Evolutionary conservation across 2,797 vertebrate genomes (phyloP).

Genomic region (Manis javanica): DNA sequence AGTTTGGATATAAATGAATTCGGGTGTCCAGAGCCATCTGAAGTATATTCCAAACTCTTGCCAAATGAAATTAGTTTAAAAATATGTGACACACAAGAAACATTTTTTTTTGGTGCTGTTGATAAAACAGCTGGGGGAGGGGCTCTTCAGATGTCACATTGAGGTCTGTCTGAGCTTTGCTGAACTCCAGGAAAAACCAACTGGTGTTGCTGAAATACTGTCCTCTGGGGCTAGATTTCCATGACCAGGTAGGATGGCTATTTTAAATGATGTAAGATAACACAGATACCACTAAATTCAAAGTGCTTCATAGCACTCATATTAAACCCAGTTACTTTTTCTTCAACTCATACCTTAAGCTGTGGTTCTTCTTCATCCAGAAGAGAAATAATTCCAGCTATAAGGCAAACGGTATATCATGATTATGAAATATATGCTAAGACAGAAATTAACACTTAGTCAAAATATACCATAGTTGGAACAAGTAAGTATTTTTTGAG

Average conservation of each 20-base stretch:
- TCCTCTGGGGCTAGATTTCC: neutral
- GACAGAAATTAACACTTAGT: neutral
- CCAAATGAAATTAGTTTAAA: constrained; percentile 40
- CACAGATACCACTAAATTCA: neutral
- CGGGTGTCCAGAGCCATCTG: neutral
- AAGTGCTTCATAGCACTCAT: constrained; percentile 7
- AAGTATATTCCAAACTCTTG: constrained; percentile 8
- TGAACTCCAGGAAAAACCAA: constrained; percentile 27
- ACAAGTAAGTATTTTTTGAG: neutral
- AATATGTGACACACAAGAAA: neutral
- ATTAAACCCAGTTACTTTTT: constrained; percentile 14
- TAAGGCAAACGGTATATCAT: constrained; percentile 74
- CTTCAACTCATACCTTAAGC: constrained; percentile 93
- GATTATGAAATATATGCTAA: constrained; percentile 34
- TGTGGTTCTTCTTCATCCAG: constrained; percentile 99
- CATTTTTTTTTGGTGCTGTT: neutral
- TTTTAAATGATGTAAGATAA: constrained; percentile 36
- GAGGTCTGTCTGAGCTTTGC: neutral
- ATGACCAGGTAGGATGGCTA: neutral
- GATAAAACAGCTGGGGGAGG: neutral
- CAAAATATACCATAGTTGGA: neutral
- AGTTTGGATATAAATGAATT: neutral
- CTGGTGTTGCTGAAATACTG: neutral
- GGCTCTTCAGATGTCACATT: neutral
- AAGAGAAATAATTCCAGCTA: constrained; percentile 99